Percentiles rank a stretch among this genome's conserved stretches.
phyloP scores from a whole-genome alignment of 2,888 invertebrate species.

The Cephus nigrinus region DNA sequence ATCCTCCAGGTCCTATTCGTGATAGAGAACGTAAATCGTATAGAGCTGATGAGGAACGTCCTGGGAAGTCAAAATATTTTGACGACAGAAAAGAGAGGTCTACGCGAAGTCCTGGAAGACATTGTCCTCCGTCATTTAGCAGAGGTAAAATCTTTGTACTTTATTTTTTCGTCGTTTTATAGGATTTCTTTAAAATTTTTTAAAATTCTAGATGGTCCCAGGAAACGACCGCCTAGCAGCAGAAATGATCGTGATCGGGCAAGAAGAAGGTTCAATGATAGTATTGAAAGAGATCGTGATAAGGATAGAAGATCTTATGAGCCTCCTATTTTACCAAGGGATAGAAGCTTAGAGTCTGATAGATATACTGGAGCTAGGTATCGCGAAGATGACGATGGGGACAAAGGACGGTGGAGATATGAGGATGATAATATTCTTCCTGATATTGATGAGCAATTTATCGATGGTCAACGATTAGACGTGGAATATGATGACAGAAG shows the following conservation, averaged over 20 bases:
- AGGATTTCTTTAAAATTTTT: not conserved
- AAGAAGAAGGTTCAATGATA: constrained; percentile 39
- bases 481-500: constrained; percentile 48
- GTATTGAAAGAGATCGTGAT: constrained; percentile 41
- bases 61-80: constrained; percentile 30
- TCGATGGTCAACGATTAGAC: constrained; percentile 40
- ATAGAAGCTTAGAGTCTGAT: constrained; percentile 43
- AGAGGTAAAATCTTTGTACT: not conserved
- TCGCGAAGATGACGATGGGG: constrained; percentile 38
- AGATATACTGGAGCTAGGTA: constrained; percentile 26
- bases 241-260: constrained; percentile 45
- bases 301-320: constrained; percentile 52
- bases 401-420: constrained; percentile 45
- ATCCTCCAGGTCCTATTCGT: not conserved
- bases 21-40: constrained; percentile 24
- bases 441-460: constrained; percentile 43
- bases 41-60: constrained; percentile 42
- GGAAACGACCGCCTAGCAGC: constrained; percentile 17
- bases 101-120: constrained; percentile 48
- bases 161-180: not conserved
- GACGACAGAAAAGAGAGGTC: constrained; percentile 52
- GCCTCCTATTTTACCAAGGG: constrained; percentile 55
- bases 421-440: constrained; percentile 39
- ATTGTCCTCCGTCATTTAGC: constrained; percentile 17
- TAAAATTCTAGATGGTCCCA: not conserved